phyloP scores from a whole-genome alignment of 2,797 vertebrate genomes.

The Dendrocincla tyrannina region DNA sequence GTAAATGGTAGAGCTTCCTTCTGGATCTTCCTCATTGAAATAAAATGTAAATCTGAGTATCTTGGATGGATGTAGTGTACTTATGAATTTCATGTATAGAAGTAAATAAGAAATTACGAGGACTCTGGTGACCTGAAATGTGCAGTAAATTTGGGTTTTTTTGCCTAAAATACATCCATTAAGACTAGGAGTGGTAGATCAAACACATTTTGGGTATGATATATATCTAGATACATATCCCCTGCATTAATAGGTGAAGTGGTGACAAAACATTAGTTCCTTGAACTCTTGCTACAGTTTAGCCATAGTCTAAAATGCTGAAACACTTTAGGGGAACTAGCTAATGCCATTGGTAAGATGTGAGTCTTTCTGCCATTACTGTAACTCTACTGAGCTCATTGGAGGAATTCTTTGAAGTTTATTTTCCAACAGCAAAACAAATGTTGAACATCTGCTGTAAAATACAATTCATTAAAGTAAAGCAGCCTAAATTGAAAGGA shows the following conservation, averaged over 20 bases:
- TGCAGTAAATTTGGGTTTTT: neutral
- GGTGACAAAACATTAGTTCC: neutral
- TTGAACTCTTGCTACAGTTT: neutral
- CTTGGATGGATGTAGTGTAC: neutral
- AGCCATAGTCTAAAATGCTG: neutral
- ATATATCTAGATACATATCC: neutral
- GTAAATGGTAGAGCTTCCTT: neutral
- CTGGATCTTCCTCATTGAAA: neutral
- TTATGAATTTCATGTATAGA: neutral
- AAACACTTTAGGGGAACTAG: neutral
- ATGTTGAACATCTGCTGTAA: neutral
- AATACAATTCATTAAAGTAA: neutral
- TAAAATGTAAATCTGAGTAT: neutral
- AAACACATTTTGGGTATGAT: neutral
- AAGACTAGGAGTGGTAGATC: neutral
- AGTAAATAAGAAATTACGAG: conserved; percentile 13
- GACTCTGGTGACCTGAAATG: neutral
- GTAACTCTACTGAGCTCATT: neutral
- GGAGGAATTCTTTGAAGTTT: neutral
- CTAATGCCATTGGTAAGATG: neutral
- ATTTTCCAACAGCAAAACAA: neutral
- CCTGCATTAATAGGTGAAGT: neutral
- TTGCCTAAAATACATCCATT: neutral
- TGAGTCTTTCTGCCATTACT: neutral
- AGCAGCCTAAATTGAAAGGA: neutral